A percentile compares a stretch with the other conserved stretches of the same genome.
Conservation (phyloP, 2,888 invertebrate genomes). For the Bellardia pandia region DNA sequence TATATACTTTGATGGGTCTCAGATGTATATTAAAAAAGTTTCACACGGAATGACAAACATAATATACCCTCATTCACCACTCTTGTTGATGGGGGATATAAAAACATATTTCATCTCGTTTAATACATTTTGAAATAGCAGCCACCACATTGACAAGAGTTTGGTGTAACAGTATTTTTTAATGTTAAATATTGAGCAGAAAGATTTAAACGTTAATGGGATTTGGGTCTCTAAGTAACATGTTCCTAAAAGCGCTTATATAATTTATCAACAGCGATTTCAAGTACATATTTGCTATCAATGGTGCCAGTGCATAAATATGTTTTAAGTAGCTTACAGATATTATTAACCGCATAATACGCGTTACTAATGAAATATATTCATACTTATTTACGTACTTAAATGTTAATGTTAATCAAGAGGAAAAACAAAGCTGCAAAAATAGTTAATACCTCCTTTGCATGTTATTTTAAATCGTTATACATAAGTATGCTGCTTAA, state of each 20-base stretch:
- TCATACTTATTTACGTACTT: no score
- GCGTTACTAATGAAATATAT: neutral
- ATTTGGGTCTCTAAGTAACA: neutral
- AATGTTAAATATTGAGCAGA: neutral
- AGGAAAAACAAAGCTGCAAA: no score
- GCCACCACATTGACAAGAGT: neutral
- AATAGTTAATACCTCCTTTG: no score
- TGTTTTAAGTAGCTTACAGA: neutral
- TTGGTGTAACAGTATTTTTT: neutral
- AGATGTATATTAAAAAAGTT: no score
- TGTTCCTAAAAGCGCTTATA: neutral
- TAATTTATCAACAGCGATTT: slow-evolving; percentile 2
- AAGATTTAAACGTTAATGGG: neutral
- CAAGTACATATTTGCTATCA: neutral
- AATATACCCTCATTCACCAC: no score
- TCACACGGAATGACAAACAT: no score
- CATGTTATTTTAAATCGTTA: no score
- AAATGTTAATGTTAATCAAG: no score
- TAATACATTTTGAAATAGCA: slow-evolving; percentile 2
- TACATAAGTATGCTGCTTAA: no score
- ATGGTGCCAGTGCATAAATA: neutral
- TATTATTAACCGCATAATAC: neutral
- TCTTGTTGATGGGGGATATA: no score
- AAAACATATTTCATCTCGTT: slow-evolving; percentile 21
- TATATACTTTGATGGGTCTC: no score